These are phyloP conservation scores for Dicaeum eximium DNA, from an alignment of 2,113 vertebrate genomes.

Conservation along the genomic window DNA sequence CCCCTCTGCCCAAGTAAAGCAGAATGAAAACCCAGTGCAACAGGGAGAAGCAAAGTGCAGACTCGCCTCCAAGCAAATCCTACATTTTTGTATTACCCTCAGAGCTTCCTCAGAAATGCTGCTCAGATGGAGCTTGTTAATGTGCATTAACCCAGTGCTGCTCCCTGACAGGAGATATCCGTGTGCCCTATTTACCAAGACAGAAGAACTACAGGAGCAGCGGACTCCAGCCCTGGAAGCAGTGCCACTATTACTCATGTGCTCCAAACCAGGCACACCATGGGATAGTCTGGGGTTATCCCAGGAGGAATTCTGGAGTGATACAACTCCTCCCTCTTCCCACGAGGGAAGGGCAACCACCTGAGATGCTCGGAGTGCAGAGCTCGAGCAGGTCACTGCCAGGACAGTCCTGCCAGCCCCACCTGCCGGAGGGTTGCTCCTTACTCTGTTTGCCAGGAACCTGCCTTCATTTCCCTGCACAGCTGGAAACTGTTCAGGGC, in stretches of 20 bases:
- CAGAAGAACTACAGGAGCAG: not conserved
- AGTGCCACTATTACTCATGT: not conserved
- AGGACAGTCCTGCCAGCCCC: constrained; percentile 25
- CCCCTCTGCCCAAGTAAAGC: constrained; percentile 22
- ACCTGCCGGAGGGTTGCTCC: constrained; percentile 10
- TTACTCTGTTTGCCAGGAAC: not conserved
- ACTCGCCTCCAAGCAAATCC: not conserved
- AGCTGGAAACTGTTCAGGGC: constrained; percentile 38
- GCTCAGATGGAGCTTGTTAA: constrained; percentile 7
- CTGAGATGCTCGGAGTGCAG: not conserved
- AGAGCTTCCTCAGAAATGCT: not conserved
- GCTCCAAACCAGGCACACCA: not conserved
- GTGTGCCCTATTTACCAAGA: not conserved
- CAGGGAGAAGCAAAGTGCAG: not conserved
- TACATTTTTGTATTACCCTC: not conserved
- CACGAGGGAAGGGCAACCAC: not conserved
- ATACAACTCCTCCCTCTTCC: not conserved
- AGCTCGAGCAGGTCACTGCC: not conserved
- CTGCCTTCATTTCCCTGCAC: constrained; percentile 25
- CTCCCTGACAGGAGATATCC: not conserved
- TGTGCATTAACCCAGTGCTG: not conserved
- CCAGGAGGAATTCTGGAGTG: not conserved
- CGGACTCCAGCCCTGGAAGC: not conserved
- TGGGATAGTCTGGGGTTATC: not conserved
- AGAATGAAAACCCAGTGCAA: not conserved